Evolutionary conservation across 2,888 invertebrate genomes (phyloP).

Genomic region (Andrena bucephala): DNA sequence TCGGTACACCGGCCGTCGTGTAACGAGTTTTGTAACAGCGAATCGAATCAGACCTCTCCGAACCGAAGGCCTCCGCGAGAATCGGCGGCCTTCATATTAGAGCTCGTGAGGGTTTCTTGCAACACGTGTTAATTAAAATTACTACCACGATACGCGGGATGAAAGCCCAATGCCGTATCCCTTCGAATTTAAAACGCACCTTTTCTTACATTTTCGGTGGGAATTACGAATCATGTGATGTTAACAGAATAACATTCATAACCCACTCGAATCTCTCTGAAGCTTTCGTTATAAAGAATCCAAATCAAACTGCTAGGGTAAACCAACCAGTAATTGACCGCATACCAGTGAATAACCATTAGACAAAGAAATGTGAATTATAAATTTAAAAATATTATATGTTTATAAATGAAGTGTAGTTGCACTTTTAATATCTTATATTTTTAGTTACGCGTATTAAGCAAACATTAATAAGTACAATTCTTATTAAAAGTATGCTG

Average conservation of each 20-base stretch:
- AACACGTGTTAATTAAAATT: constrained; percentile 57
- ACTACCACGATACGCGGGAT: constrained; percentile 30
- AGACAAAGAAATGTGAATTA: no score
- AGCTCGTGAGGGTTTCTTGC: constrained; percentile 46
- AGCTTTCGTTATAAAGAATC: not conserved
- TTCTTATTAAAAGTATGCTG: no score
- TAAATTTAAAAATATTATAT: no score
- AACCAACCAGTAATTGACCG: no score
- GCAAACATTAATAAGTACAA: no score
- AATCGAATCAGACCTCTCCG: constrained; percentile 73
- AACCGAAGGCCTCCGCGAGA: constrained; percentile 64
- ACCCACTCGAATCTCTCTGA: not conserved
- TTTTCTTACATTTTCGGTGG: not conserved
- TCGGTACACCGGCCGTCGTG: constrained; percentile 73
- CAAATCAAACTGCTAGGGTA: not conserved
- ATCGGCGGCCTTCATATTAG: constrained; percentile 67
- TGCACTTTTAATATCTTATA: no score
- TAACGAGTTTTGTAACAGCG: constrained; percentile 78
- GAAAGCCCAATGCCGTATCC: constrained; percentile 1
- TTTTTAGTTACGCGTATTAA: no score
- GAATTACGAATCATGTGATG: not conserved
- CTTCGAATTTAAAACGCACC: not conserved
- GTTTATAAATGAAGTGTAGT: no score
- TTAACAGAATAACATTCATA: not conserved
- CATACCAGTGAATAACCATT: no score